Base-by-base conservation (phyloP, 2,797 vertebrate species). In the Microctenopoma stevenorrisi region DNA sequence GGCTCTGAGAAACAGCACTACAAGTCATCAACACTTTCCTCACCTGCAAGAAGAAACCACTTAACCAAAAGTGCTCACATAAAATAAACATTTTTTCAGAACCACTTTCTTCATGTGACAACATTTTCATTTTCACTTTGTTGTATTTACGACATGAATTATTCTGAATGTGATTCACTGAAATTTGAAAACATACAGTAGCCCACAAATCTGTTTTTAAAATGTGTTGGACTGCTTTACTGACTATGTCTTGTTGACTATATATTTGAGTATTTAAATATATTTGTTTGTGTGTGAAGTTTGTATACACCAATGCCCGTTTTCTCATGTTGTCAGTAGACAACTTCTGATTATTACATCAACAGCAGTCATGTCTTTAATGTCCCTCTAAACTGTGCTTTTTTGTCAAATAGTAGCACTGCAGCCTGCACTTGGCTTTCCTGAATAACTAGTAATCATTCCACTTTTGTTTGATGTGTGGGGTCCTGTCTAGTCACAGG, bases 1-100 rank as follows among this genome's bases (percentile, higher is more conserved):
- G 90, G 92, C 91, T 91, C 93, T 91, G 93, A 94, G 95, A 94
- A 94, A 95, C 92, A 62, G 91, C 87, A 86, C 85, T 81, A 56
- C 67, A 78, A 92, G 80, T 81, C 83, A 85, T 79, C 76, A 71
- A 80, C 79, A 81, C 80, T 89, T 78, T 79, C 47, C 84, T 89
- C 65, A 1, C 82, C 85, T 82, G 47, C 4, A 64, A 70, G 35
- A 53, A 57, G 55, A 16, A 80, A 55, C 44, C 2, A 49, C 33
- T 35, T 8, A 8, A 35, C 33, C 33, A 35, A 35, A 35, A 78
- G 57, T 76, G 68, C 51, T 44, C 59, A 62, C 26, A 66, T 30
- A 47, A n/a, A 50, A 83, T 54, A 59, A 86, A 68, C 65, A 64
- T 77, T 89, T 89, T 76, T 42, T 86, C 87, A 71, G 42, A 72